Evolutionary conservation across 2,113 vertebrate genomes (phyloP).

Genomic region (Vireo altiloquus): DNA sequence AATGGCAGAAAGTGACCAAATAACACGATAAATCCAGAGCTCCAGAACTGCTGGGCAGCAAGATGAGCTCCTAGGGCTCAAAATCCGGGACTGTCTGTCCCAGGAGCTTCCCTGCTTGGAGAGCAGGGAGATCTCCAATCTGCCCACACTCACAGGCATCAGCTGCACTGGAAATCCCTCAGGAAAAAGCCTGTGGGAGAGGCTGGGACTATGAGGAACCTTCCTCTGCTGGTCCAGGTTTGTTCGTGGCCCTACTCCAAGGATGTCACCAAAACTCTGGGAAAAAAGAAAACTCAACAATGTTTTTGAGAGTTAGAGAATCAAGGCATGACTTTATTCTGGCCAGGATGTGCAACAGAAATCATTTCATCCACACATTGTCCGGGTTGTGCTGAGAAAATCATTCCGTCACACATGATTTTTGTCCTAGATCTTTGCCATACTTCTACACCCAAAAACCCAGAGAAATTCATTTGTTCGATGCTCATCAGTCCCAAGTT

Average conservation of each 20-base stretch:
- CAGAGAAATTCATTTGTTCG: background rate
- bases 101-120: background rate
- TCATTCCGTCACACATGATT: background rate
- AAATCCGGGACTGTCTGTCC: rapidly evolving
- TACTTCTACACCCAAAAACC: background rate
- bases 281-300: background rate
- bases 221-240: background rate
- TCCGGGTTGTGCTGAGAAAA: background rate
- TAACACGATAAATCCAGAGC: background rate
- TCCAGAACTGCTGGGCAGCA: background rate
- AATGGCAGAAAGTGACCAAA: background rate
- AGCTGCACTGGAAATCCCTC: background rate
- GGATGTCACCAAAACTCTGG: background rate
- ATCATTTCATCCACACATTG: background rate
- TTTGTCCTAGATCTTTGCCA: background rate
- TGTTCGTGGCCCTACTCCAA: rapidly evolving
- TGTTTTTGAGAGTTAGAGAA: background rate
- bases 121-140: background rate
- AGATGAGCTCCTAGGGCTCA: background rate
- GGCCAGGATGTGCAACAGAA: background rate
- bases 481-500: background rate
- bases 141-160: background rate
- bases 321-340: background rate
- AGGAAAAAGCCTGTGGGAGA: background rate
- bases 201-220: background rate